Evolutionary conservation across 2,888 invertebrate species (phyloP), one percentile per base, ranked within the genome.

Genomic region (Eumacrocentrus americanus): DNA sequence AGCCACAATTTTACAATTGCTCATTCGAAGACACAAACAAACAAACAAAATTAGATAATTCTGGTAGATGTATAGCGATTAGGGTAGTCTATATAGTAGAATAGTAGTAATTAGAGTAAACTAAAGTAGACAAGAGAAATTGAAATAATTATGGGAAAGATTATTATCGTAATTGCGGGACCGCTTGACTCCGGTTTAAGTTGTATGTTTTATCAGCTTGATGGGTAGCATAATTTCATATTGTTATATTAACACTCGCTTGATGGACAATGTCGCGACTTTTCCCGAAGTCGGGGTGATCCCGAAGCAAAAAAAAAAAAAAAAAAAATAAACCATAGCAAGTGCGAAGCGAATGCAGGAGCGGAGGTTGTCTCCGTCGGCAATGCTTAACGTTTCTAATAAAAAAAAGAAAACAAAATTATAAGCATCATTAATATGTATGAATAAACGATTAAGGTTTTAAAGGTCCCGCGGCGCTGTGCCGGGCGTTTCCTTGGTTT

Each of bases 361-460:
- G 70, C 73, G 71, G 72, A 76, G 73, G 74, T 71, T 71, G 74
- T 74, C 72, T 74, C 72, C 72, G 68, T 67, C 71, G 70, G 68
- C 69, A 68, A 69, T 74, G 71, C 74, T 66, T 66, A 70, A 75
- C 71, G 72, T 73, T 67, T 70, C 71, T 72, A 70, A 56, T 60
- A 62, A 62, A 67, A 59, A 59, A 63, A 61, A 62, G 62, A 61
- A 62, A 66, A 64, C 65, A 64, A 69, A 70, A 67, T 65, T 51
- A 66, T 63, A 70, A 70, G 68, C 66, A 67, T 66, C 61, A 63
- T 65, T 67, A 68, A 68, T 67, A 64, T 68, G 63, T 64, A 67
- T 69, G 67, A 67, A 70, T 70, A 71, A 70, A 70, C 66, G 67
- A 70, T 68, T 69, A 68, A 69, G 61, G 67, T 73, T 70, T 70